Evolutionary conservation across 1,140 invertebrate genomes (phyloP).

Genomic region (Helicorthomorpha holstii): DNA sequence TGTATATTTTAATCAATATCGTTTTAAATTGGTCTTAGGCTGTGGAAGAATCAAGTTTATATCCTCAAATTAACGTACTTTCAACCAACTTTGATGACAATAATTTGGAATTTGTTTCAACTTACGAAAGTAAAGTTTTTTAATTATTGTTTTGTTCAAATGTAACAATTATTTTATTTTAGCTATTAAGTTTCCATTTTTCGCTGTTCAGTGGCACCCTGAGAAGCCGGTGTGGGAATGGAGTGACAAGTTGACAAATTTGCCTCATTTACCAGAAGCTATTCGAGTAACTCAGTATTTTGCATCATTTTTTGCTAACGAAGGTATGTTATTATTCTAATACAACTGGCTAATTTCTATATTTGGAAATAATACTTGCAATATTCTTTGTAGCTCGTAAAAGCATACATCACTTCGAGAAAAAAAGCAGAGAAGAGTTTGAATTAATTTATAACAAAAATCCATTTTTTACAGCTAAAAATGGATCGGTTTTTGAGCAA

Average conservation of each 20-base stretch:
- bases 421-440: no score
- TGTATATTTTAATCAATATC: no score
- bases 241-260: slow-evolving; percentile 30
- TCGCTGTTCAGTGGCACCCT: slow-evolving; percentile 76
- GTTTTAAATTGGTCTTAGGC: no score
- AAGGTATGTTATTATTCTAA: slow-evolving; percentile 29
- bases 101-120: slow-evolving; percentile 43
- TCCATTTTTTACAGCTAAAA: no score
- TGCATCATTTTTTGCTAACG: slow-evolving; percentile 61
- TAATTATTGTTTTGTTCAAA: not conserved
- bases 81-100: slow-evolving; percentile 48
- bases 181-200: slow-evolving; percentile 46
- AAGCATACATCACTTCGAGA: slow-evolving; percentile 21
- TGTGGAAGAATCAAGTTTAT: no score
- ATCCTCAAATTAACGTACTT: no score
- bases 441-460: no score
- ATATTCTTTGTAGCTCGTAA: slow-evolving; percentile 20
- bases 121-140: slow-evolving; percentile 24
- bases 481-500: no score
- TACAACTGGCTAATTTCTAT: not conserved
- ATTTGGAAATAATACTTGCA: no score
- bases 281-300: slow-evolving; percentile 53
- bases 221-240: slow-evolving; percentile 78
- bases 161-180: no score
- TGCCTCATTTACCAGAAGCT: slow-evolving; percentile 45